Conservation (phyloP, 2,113 vertebrate species). For the Romanogobio albipinnatus region DNA sequence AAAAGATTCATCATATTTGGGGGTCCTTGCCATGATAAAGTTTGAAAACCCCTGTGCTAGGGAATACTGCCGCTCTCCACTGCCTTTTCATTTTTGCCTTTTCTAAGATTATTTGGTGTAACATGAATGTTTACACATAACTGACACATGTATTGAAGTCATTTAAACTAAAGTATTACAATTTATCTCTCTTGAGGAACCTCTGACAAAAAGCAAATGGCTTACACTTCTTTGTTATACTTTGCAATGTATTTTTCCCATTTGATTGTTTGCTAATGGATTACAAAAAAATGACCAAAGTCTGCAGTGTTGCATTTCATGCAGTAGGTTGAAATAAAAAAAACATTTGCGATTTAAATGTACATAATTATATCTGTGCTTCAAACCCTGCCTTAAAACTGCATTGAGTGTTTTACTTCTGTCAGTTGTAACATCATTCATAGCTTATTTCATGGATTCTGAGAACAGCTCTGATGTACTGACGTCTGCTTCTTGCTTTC, state of each 20-base stretch:
- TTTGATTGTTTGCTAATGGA: not conserved
- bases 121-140: not conserved
- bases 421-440: not conserved
- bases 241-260: not conserved
- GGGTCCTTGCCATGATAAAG: too few relatives aligned
- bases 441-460: not conserved
- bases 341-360: not conserved
- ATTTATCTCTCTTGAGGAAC: not conserved
- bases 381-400: conserved; percentile 1
- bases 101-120: not conserved
- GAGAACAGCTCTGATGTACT: not conserved
- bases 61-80: not conserved
- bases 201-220: not conserved
- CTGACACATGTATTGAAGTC: not conserved
- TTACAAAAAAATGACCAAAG: conserved; percentile 1
- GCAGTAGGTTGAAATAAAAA: not conserved
- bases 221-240: not conserved
- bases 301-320: not conserved
- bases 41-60: too few relatives aligned
- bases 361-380: not conserved
- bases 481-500: not conserved
- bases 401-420: not conserved
- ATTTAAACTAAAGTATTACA: not conserved
- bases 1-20: too few relatives aligned
- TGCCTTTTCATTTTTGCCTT: not conserved